phyloP scores from a whole-genome alignment of 2,113 vertebrate species.

The Festucalex cinctus region DNA sequence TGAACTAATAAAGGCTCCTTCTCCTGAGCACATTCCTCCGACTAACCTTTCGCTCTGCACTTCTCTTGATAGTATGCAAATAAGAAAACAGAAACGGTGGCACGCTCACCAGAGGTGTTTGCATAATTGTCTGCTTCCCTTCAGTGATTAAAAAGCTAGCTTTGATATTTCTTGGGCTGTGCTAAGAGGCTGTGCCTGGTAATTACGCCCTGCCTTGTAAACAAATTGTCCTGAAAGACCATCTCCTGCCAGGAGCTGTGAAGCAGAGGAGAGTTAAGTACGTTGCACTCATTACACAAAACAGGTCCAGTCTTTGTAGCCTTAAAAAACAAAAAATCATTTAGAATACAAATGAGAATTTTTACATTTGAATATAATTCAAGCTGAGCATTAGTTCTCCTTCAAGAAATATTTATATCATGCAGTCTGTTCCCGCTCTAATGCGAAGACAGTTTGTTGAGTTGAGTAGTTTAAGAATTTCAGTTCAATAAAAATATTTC shows the following conservation, averaged over 20 bases:
- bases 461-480: background rate
- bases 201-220: slow-evolving; percentile 64
- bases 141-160: slow-evolving; percentile 34
- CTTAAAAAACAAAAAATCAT: slow-evolving; percentile 10
- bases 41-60: background rate
- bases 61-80: slow-evolving; percentile 9
- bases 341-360: slow-evolving; percentile 25
- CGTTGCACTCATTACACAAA: slow-evolving; percentile 48
- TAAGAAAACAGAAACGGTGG: slow-evolving; percentile 9
- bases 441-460: background rate
- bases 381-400: background rate
- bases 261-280: slow-evolving; percentile 44
- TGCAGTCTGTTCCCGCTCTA: slow-evolving; percentile 3
- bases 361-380: slow-evolving; percentile 20
- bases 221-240: slow-evolving; percentile 59
- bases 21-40: slow-evolving; percentile 2
- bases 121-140: slow-evolving; percentile 51
- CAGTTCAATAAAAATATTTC: background rate
- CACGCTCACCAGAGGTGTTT: slow-evolving; percentile 34
- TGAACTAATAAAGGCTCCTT: slow-evolving; percentile 38
- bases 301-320: slow-evolving; percentile 15
- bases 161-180: slow-evolving; percentile 47
- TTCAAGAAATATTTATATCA: slow-evolving; percentile 5
- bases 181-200: slow-evolving; percentile 38
- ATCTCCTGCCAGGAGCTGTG: slow-evolving; percentile 47